Evolutionary conservation across 2,888 invertebrate genomes (phyloP).

Genomic region (Caenorhabditis parvicauda): DNA sequence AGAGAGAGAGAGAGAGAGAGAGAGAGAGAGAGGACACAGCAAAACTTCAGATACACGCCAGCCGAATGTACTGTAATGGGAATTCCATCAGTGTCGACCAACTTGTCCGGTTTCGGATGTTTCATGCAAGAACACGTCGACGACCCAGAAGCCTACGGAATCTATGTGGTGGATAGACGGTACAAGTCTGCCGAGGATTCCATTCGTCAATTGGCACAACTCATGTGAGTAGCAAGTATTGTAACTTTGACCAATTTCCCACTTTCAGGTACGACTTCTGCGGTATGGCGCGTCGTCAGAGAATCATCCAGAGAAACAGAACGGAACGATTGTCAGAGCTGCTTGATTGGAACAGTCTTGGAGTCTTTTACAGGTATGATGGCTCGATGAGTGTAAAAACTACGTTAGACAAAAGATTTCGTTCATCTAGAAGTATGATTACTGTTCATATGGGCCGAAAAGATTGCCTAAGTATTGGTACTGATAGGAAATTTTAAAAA

Average conservation of each 20-base stretch:
- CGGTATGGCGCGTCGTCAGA: conserved; percentile 82
- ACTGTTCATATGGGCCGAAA: too few species aligned
- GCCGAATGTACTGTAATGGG: conserved; percentile 99
- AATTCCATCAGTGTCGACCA: conserved; percentile 95
- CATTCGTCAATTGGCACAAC: conserved; percentile 79
- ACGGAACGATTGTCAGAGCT: conserved; percentile 94
- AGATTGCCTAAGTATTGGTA: too few species aligned
- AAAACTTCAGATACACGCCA: conserved; percentile 45
- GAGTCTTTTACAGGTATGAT: conserved; percentile 72
- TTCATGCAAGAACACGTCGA: conserved; percentile 79
- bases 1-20: too few species aligned
- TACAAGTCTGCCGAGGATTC: conserved; percentile 85
- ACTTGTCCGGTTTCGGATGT: conserved; percentile 78
- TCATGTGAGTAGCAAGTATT: conserved; percentile 15
- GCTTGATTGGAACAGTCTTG: conserved; percentile 95
- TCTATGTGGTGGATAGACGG: conserved; percentile 93
- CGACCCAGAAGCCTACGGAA: conserved; percentile 92
- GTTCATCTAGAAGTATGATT: too few species aligned
- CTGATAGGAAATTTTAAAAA: too few species aligned
- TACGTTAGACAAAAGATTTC: too few species aligned
- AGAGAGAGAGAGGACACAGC: too few species aligned
- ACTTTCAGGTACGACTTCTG: conserved; percentile 62
- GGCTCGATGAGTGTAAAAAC: too few species aligned
- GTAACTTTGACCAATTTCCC: neutral
- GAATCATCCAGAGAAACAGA: conserved; percentile 95